A percentile compares a stretch with the other conserved stretches of the same genome.
Evolutionary conservation across 2,888 invertebrate species (phyloP).

Genomic region (Balanococcus diminutus): DNA sequence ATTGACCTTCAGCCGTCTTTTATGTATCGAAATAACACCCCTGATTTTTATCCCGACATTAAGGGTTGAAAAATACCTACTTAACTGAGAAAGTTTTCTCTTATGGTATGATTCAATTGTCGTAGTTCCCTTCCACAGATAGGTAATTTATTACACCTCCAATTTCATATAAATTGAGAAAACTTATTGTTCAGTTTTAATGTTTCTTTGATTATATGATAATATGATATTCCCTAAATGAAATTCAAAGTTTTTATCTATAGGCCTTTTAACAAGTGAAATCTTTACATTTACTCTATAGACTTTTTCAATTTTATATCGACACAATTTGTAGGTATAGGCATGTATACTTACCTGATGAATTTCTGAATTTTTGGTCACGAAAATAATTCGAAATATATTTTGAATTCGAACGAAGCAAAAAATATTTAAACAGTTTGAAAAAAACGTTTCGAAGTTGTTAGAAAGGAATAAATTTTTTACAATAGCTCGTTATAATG

Average conservation of each 20-base stretch:
- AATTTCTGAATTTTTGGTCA: not conserved
- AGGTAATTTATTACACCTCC: not conserved
- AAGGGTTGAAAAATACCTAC: not conserved
- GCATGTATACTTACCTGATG: too few species aligned
- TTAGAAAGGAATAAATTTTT: slow-evolving; percentile 44
- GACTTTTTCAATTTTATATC: not conserved
- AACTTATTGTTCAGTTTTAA: not conserved
- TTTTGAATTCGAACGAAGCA: not conserved
- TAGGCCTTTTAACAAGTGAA: too few species aligned
- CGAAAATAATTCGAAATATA: not conserved
- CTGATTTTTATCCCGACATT: slow-evolving; percentile 4
- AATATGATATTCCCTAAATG: too few species aligned
- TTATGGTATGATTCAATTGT: not conserved
- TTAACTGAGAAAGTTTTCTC: not conserved
- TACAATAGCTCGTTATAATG: slow-evolving; percentile 47
- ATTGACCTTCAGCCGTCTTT: slow-evolving; percentile 16
- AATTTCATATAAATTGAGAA: not conserved
- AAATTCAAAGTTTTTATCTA: too few species aligned
- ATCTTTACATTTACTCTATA: not conserved
- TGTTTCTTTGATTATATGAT: too few species aligned
- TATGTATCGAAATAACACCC: slow-evolving; percentile 41
- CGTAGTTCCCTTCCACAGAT: not conserved
- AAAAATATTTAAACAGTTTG: not conserved
- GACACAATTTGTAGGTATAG: not conserved
- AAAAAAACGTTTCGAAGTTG: slow-evolving; percentile 13